Conservation (phyloP, 1,140 invertebrate species). For the Heterodera carotae region DNA sequence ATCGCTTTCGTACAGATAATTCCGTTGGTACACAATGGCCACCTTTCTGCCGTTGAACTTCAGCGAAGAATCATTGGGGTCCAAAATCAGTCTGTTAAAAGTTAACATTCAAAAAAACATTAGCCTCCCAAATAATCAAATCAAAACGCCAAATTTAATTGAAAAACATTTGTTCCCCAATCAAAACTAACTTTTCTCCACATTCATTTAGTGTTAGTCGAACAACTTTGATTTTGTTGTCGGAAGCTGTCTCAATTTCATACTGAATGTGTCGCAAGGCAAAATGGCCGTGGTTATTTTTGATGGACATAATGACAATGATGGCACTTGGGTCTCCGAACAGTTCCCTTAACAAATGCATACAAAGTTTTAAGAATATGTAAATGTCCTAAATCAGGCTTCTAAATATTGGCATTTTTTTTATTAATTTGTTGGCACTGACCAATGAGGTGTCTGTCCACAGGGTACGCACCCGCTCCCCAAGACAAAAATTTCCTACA, state of each 20-base stretch:
- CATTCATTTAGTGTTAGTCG: neutral
- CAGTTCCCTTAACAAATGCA: neutral
- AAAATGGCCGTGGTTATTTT: neutral
- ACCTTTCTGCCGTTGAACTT: neutral
- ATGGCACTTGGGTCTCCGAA: neutral
- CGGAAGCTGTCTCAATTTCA: neutral
- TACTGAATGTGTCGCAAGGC: neutral
- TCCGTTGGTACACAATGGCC: neutral
- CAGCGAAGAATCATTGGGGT: neutral
- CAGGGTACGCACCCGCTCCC: too few relatives aligned
- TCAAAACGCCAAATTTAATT: too few relatives aligned
- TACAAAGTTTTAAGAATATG: neutral
- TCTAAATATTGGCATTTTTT: neutral
- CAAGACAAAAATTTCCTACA: too few relatives aligned
- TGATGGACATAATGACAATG: neutral
- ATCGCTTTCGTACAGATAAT: neutral
- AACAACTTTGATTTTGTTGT: neutral
- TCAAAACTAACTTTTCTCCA: neutral
- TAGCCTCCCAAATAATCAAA: neutral
- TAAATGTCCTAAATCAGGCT: neutral
- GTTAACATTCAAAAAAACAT: neutral
- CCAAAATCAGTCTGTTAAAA: neutral
- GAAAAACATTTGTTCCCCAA: too few relatives aligned
- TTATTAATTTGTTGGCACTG: neutral
- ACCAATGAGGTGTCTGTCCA: too few relatives aligned